Evolutionary conservation across 2,888 invertebrate species (phyloP).

Genomic region (Lithophane semibrunnea): DNA sequence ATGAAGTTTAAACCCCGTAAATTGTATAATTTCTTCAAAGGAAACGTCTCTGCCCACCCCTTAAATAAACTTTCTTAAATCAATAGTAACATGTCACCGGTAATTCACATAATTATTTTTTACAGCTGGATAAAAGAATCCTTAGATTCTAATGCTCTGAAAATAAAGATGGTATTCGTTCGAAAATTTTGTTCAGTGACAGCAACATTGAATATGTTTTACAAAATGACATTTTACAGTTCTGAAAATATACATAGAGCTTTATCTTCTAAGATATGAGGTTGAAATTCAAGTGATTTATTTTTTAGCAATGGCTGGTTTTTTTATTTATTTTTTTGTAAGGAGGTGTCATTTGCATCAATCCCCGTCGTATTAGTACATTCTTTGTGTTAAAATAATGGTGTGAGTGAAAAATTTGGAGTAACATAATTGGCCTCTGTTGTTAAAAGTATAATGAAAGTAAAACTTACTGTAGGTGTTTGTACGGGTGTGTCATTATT

Average conservation of each 20-base stretch:
- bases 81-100: slow-evolving; percentile 83
- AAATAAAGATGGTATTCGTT: slow-evolving; percentile 46
- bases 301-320: background rate
- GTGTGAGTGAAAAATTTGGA: slow-evolving; percentile 72
- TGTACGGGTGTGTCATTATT: slow-evolving; percentile 7
- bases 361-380: slow-evolving; percentile 85
- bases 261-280: background rate
- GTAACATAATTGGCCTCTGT: slow-evolving; percentile 71
- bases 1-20: slow-evolving; percentile 56
- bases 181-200: too few species aligned
- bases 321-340: slow-evolving; percentile 52
- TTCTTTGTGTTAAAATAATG: slow-evolving; percentile 81
- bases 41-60: slow-evolving; percentile 76
- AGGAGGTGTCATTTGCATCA: slow-evolving; percentile 87
- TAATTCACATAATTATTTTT: slow-evolving; percentile 55
- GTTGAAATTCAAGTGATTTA: slow-evolving; percentile 21
- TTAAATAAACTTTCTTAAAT: slow-evolving; percentile 86
- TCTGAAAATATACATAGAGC: slow-evolving; percentile 37
- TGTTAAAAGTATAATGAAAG: slow-evolving; percentile 61
- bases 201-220: slow-evolving; percentile 10
- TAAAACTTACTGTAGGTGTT: slow-evolving; percentile 8
- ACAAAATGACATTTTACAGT: slow-evolving; percentile 17
- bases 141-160: rapidly evolving
- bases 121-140: background rate
- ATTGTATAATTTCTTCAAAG: slow-evolving; percentile 71